Percentiles rank a stretch among this genome's conserved stretches.
Conservation (phyloP, 1,140 invertebrate genomes). For the Euschistus heros region DNA sequence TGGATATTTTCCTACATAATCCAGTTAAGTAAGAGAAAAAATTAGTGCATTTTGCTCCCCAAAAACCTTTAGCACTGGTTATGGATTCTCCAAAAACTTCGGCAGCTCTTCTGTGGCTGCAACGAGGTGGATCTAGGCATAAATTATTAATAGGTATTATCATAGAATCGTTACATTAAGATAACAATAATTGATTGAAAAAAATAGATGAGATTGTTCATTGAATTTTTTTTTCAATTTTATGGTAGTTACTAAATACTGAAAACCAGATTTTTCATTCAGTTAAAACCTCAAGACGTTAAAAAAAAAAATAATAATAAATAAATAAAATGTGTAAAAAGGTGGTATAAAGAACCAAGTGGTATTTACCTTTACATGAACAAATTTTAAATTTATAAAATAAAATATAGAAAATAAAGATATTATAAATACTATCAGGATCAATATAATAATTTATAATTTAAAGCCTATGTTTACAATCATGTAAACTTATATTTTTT, state of each 20-base stretch:
- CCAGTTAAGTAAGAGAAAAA: slow-evolving; percentile 53
- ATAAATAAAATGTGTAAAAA: too few species aligned
- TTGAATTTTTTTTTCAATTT: background rate
- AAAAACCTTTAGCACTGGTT: slow-evolving; percentile 48
- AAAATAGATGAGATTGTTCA: background rate
- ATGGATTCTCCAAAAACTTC: slow-evolving; percentile 65
- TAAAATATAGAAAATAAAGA: too few species aligned
- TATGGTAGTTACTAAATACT: background rate
- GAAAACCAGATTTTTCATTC: background rate
- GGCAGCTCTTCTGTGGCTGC: slow-evolving; percentile 55
- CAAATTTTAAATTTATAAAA: too few species aligned
- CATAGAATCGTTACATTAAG: background rate
- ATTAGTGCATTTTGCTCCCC: slow-evolving; percentile 52
- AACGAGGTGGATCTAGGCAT: slow-evolving; percentile 39
- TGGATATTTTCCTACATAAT: slow-evolving; percentile 35
- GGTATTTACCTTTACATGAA: too few species aligned
- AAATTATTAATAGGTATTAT: too few species aligned
- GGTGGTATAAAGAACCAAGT: too few species aligned
- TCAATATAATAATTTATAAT: too few species aligned
- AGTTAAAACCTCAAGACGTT: background rate
- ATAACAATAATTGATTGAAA: background rate
- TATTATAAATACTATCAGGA: too few species aligned
- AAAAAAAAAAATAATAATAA: too few species aligned
- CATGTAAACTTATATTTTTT: too few species aligned
- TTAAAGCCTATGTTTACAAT: too few species aligned